Conservation (phyloP, 2,113 vertebrate genomes). For the Sorex fumeus region DNA sequence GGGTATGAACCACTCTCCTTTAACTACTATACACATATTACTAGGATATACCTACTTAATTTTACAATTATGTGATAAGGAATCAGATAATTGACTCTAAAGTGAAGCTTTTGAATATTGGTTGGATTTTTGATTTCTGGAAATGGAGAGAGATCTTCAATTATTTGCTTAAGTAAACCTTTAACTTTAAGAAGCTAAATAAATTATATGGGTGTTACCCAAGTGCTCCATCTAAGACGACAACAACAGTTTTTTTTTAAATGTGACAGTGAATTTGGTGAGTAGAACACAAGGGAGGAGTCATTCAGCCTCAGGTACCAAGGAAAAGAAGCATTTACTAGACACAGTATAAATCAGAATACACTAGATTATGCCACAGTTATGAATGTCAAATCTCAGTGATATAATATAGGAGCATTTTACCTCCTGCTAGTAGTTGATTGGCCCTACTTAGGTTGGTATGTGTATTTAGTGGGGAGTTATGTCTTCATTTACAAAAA, state of each 20-base stretch:
- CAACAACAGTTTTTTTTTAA: constrained; percentile 49
- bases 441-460: neutral
- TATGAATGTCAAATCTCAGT: neutral
- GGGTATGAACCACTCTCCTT: neutral
- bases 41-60: neutral
- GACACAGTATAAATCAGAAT: neutral
- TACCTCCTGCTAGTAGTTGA: neutral
- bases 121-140: neutral
- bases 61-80: neutral
- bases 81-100: neutral
- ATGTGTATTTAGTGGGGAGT: neutral
- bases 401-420: neutral
- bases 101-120: constrained; percentile 37
- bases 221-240: neutral
- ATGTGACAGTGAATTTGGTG: constrained; percentile 45
- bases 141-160: constrained; percentile 22
- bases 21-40: neutral
- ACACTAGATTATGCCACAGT: neutral
- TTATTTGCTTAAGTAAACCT: constrained; percentile 66
- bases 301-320: constrained; percentile 25
- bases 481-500: neutral
- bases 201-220: constrained; percentile 9
- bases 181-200: constrained; percentile 66
- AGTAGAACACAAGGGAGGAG: neutral
- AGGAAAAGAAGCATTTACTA: neutral